Conservation (phyloP, 2,888 invertebrate species). For the Smittia sp. region DNA sequence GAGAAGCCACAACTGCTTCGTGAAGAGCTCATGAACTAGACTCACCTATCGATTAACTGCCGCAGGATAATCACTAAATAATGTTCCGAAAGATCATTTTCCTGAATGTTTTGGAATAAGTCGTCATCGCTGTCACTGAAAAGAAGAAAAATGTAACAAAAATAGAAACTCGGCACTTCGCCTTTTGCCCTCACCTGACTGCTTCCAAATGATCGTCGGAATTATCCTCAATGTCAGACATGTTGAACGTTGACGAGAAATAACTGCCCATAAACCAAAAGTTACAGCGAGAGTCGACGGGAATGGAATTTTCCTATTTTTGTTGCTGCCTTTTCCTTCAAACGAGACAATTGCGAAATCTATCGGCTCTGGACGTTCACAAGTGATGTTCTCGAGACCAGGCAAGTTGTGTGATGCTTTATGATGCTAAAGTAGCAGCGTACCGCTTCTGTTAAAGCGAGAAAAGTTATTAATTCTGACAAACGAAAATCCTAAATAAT, state of each 20-base stretch:
- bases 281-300: not conserved
- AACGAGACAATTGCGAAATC: too few species aligned
- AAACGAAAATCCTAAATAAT: too few species aligned
- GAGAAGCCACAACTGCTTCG: not conserved
- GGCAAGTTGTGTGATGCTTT: too few species aligned
- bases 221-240: slow-evolving; percentile 13
- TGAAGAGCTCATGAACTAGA: too few species aligned
- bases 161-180: not conserved
- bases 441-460: too few species aligned
- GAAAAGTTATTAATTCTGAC: too few species aligned
- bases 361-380: too few species aligned
- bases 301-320: not conserved
- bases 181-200: not conserved
- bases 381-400: too few species aligned
- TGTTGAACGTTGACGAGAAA: slow-evolving; percentile 12
- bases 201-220: slow-evolving; percentile 4
- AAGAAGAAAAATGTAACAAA: not conserved
- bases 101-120: slow-evolving; percentile 36
- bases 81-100: slow-evolving; percentile 26
- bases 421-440: too few species aligned
- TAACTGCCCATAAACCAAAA: slow-evolving; percentile 14
- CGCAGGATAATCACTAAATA: slow-evolving; percentile 34
- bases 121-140: slow-evolving; percentile 37
- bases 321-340: not conserved
- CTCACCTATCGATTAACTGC: slow-evolving; percentile 37